Evolutionary conservation across 2,113 vertebrate genomes (phyloP).

Genomic region (Penelope pileata): DNA sequence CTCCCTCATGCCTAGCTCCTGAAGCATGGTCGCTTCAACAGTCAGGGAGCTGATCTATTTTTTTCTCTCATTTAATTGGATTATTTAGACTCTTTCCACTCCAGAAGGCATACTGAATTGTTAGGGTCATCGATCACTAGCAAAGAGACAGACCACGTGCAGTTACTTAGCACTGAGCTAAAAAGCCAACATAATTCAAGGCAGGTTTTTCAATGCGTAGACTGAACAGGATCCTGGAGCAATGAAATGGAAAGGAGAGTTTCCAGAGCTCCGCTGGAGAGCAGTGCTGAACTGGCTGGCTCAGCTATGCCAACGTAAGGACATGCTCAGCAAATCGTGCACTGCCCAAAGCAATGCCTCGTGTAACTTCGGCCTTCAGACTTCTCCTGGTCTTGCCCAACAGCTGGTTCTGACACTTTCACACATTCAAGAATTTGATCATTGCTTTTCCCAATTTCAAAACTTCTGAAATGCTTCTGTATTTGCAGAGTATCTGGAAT

Average conservation of each 20-base stretch:
- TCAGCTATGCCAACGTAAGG: accelerated
- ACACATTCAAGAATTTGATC: neutral
- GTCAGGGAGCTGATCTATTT: neutral
- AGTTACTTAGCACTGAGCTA: neutral
- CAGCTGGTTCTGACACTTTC: neutral
- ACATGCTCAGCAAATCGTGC: neutral
- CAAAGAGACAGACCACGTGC: neutral
- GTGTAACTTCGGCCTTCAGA: neutral
- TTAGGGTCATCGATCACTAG: neutral
- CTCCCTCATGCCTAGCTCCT: neutral
- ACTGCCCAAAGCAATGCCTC: neutral
- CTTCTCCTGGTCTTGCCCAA: neutral
- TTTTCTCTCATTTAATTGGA: neutral
- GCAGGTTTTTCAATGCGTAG: neutral
- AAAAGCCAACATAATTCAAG: neutral
- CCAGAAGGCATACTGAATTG: neutral
- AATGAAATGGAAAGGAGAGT: neutral
- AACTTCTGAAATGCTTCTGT: neutral
- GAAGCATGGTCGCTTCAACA: neutral
- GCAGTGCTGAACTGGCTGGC: neutral
- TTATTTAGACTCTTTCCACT: neutral
- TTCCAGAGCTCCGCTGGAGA: neutral
- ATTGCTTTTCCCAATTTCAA: neutral
- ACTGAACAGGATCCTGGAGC: neutral
- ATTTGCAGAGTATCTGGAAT: neutral